phyloP scores from a whole-genome alignment of 2,797 vertebrate genomes.

The Tangara arthus region DNA sequence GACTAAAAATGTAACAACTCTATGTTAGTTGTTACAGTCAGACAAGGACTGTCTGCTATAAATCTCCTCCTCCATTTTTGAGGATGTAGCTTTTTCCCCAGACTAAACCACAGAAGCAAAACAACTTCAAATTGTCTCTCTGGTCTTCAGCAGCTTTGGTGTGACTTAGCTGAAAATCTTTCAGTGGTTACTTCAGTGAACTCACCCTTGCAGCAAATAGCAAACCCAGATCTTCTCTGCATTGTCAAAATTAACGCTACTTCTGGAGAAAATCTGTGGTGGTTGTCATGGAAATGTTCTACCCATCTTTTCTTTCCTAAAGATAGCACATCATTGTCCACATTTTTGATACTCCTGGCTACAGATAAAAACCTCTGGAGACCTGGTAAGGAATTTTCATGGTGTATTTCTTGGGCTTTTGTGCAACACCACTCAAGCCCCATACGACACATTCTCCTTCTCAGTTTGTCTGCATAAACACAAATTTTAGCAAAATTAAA shows the following conservation, averaged over 20 bases:
- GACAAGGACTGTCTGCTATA: background rate
- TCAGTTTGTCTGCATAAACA: background rate
- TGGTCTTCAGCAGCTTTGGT: background rate
- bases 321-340: background rate
- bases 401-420: background rate
- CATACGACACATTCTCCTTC: background rate
- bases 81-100: background rate
- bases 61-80: background rate
- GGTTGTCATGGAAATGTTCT: constrained; percentile 57
- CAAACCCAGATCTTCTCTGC: background rate
- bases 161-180: background rate
- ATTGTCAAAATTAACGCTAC: background rate
- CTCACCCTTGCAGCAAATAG: background rate
- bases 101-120: background rate
- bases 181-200: background rate
- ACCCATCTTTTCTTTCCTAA: constrained; percentile 23
- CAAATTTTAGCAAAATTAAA: background rate
- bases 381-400: background rate
- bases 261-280: background rate
- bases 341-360: background rate
- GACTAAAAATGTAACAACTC: background rate
- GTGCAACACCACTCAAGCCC: background rate
- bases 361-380: background rate
- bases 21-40: background rate
- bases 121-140: background rate